Evolutionary conservation across 1,140 invertebrate species (phyloP).

Genomic region (Tyrophagus putrescentiae): DNA sequence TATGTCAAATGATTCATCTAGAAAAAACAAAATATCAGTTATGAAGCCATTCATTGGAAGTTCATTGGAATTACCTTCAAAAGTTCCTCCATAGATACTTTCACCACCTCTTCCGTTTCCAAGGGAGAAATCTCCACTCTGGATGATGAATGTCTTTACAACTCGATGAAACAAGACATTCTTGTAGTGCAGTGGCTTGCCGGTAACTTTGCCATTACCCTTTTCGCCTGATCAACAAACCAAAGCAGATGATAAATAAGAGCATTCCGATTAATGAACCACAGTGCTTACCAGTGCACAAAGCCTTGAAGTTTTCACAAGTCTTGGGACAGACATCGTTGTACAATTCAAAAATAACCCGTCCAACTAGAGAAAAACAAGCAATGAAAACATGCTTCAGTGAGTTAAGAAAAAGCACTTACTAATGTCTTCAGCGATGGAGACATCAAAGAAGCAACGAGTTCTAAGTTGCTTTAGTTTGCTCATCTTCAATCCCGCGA

Average conservation of each 20-base stretch:
- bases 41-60: slow-evolving; percentile 14
- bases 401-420: slow-evolving; percentile 4
- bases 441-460: slow-evolving; percentile 76
- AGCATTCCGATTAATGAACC: slow-evolving; percentile 4
- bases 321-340: slow-evolving; percentile 75
- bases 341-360: slow-evolving; percentile 86
- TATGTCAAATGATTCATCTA: slow-evolving; percentile 78
- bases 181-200: slow-evolving; percentile 60
- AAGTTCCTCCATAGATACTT: slow-evolving; percentile 75
- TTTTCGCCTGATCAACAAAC: slow-evolving; percentile 28
- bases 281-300: slow-evolving; percentile 33
- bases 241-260: slow-evolving; percentile 15
- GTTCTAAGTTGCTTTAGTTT: slow-evolving; percentile 32
- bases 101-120: slow-evolving; percentile 77
- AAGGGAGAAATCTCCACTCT: slow-evolving; percentile 33
- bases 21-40: slow-evolving; percentile 19
- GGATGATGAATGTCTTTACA: slow-evolving; percentile 74
- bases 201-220: slow-evolving; percentile 38
- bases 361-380: slow-evolving; percentile 43
- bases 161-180: slow-evolving; percentile 62
- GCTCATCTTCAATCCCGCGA: too few relatives aligned
- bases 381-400: neutral
- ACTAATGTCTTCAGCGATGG: slow-evolving; percentile 60
- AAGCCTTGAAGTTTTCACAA: slow-evolving; percentile 37
- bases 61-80: slow-evolving; percentile 46